Conservation (phyloP, 2,113 vertebrate genomes). For the Cyphomyrus plagiostoma region DNA sequence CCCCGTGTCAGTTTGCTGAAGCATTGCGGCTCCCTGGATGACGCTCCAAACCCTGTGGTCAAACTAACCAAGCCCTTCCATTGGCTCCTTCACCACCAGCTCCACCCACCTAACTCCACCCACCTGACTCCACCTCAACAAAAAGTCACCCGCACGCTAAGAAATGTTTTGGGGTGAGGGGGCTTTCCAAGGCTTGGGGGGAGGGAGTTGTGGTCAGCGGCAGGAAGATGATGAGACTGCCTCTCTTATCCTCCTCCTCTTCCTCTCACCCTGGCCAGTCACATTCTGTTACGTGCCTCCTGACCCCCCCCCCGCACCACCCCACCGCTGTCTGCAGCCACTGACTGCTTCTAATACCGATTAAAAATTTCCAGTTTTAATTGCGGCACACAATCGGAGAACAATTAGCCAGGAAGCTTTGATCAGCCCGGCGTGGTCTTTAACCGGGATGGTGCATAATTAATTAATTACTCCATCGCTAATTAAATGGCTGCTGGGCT, state of each 20-base stretch:
- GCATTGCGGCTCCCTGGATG: not conserved
- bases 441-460: not conserved
- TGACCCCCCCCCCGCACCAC: not conserved
- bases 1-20: not conserved
- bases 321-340: not conserved
- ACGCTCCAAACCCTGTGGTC: not conserved
- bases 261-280: not conserved
- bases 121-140: not conserved
- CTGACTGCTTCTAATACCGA: not conserved
- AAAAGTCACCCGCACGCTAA: not conserved
- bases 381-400: not conserved
- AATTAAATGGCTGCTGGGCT: not conserved
- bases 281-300: not conserved
- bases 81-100: not conserved
- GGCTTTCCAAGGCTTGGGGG: too few species aligned
- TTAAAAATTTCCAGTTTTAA: not conserved
- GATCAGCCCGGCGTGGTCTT: not conserved
- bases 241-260: not conserved
- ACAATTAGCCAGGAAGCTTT: not conserved
- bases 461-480: not conserved
- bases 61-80: not conserved
- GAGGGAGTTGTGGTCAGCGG: not conserved
- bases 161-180: not conserved
- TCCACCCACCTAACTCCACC: not conserved
- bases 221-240: not conserved